A percentile compares a stretch with the other conserved stretches of the same genome.
These are phyloP conservation scores for Teleopsis dalmanni DNA, from an alignment of 1,140 invertebrate species.

Conservation along the genomic window DNA sequence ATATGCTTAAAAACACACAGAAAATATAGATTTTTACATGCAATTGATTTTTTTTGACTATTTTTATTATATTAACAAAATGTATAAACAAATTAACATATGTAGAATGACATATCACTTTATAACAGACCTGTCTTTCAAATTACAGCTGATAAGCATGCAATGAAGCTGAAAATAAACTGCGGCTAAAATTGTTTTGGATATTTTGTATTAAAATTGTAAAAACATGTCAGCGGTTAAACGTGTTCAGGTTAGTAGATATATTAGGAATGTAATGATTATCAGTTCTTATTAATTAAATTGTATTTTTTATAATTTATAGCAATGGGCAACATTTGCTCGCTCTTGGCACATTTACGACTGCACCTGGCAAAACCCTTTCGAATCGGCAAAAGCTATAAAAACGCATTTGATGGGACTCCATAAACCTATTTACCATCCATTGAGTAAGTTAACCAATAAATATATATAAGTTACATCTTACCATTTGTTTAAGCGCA, in stretches of 20 bases:
- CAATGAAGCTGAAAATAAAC: too few relatives aligned
- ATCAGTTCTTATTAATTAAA: too few relatives aligned
- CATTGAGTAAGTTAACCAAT: slow-evolving; percentile 60
- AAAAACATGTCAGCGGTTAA: slow-evolving; percentile 41
- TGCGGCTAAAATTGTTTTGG: too few relatives aligned
- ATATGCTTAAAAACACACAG: too few relatives aligned
- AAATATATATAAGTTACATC: too few relatives aligned
- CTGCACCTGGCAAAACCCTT: slow-evolving; percentile 93
- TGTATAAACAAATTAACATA: too few relatives aligned
- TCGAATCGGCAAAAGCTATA: slow-evolving; percentile 66
- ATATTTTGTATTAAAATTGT: slow-evolving; percentile 13
- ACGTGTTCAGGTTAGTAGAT: slow-evolving; percentile 38
- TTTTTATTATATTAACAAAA: too few relatives aligned
- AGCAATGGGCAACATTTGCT: slow-evolving; percentile 96
- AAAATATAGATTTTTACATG: too few relatives aligned
- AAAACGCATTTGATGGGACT: slow-evolving; percentile 73
- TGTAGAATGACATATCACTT: too few relatives aligned
- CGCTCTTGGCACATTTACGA: slow-evolving; percentile 91
- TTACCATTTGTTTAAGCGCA: too few relatives aligned
- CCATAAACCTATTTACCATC: slow-evolving; percentile 90
- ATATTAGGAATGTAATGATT: not conserved
- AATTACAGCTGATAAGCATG: not conserved
- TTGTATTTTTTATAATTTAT: not conserved
- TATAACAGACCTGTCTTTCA: too few relatives aligned
- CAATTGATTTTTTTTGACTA: too few relatives aligned